Conservation (phyloP, 1,140 invertebrate species). For the Hylaeus volcanicus region DNA sequence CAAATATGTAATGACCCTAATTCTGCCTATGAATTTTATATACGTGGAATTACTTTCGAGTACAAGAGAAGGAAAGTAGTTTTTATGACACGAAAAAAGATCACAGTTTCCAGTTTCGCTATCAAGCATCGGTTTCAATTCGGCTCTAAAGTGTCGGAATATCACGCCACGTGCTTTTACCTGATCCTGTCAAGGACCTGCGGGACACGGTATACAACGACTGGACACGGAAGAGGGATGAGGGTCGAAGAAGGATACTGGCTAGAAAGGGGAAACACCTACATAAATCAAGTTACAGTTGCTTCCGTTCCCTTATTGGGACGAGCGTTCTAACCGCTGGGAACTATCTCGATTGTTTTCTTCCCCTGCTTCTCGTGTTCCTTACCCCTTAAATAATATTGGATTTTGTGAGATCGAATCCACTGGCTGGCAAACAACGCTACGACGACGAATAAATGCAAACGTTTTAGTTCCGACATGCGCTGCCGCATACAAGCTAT, state of each 20-base stretch:
- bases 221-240: slow-evolving; percentile 53
- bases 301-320: slow-evolving; percentile 60
- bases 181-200: slow-evolving; percentile 51
- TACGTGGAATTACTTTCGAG: too few species aligned
- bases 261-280: slow-evolving; percentile 59
- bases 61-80: too few species aligned
- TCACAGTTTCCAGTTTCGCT: slow-evolving; percentile 17
- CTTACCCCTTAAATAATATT: slow-evolving; percentile 41
- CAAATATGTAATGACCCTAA: too few species aligned
- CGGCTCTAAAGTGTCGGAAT: slow-evolving; percentile 44
- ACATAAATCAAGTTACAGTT: slow-evolving; percentile 70
- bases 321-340: slow-evolving; percentile 51
- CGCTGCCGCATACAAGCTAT: neutral
- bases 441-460: slow-evolving; percentile 10
- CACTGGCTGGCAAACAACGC: neutral
- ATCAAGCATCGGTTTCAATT: slow-evolving; percentile 22
- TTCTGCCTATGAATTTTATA: too few species aligned
- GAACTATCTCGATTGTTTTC: slow-evolving; percentile 53
- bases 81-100: too few species aligned
- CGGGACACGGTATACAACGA: slow-evolving; percentile 47
- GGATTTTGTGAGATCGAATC: slow-evolving; percentile 28
- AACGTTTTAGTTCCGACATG: slow-evolving; percentile 4
- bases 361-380: slow-evolving; percentile 25
- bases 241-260: slow-evolving; percentile 35
- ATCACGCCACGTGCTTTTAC: slow-evolving; percentile 48